These are phyloP conservation scores for Drosophila erecta DNA, from an alignment of 1,140 invertebrate genomes.

Conservation along the genomic window DNA sequence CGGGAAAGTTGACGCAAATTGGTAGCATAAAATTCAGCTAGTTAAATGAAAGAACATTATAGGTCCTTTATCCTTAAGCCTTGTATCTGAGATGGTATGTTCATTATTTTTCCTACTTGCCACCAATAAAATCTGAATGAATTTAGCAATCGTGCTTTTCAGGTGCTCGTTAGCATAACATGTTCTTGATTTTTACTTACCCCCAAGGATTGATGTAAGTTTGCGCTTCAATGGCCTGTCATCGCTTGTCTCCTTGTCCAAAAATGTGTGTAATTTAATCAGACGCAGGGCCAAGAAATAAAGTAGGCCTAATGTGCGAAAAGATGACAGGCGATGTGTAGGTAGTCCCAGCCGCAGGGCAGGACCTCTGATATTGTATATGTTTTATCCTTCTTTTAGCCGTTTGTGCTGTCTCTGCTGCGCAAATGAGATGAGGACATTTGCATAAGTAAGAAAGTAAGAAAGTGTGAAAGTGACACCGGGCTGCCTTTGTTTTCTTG, in stretches of 20 bases:
- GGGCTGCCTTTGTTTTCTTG: constrained; percentile 23
- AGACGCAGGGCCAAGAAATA: constrained; percentile 63
- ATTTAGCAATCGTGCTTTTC: background rate
- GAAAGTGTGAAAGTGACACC: constrained; percentile 72
- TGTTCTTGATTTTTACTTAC: constrained; percentile 58
- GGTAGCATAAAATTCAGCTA: constrained; percentile 36
- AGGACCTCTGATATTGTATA: constrained; percentile 49
- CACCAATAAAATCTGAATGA: background rate
- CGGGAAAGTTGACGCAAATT: constrained; percentile 44
- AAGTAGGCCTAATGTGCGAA: constrained; percentile 74
- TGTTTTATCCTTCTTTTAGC: constrained; percentile 39
- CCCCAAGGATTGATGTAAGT: constrained; percentile 44
- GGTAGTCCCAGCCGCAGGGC: constrained; percentile 28
- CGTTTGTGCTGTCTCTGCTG: constrained; percentile 38
- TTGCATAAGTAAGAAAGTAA: constrained; percentile 77
- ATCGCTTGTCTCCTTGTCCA: constrained; percentile 46
- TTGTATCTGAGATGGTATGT: background rate
- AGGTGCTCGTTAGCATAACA: constrained; percentile 29
- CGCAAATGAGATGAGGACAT: constrained; percentile 57
- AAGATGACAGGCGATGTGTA: constrained; percentile 72
- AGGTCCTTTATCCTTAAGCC: background rate
- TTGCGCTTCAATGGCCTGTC: constrained; percentile 60
- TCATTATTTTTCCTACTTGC: constrained; percentile 7
- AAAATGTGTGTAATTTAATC: constrained; percentile 72
- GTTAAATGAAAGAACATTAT: constrained; percentile 3